Evolutionary conservation across 2,797 vertebrate species (phyloP), one percentile per base, ranked within the genome.

Genomic region (Uromys caudimaculatus): DNA sequence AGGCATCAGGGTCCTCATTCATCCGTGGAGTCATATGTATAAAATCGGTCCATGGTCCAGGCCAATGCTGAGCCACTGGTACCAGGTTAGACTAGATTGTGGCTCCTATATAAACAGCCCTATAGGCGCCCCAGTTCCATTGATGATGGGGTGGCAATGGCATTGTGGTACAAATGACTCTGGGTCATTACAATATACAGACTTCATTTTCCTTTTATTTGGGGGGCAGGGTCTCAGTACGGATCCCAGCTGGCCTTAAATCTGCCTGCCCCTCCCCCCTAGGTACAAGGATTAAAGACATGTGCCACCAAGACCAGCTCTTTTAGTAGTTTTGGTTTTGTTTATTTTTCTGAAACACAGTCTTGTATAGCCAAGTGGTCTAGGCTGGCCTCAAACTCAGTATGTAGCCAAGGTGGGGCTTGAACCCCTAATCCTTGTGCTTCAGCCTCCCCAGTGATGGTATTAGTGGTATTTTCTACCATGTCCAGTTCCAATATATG

Each of bases 71-170:
- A 87, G 44, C 78, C 10, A 6, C 52, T 38, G 27, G 54, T 9
- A 24, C 52, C 27, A 11, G 89, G 21, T 47, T 67, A 8, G 35
- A 41, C 35, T 14, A 32, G 11, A 35, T 16, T 2, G 16, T 67
- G 77, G 71, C 35, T n/a, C 52, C 17, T 21, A 21, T 77, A 71
- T 9, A 35, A 79, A 29, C 3, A n/a, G 86, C 35, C 19, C 50
- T 0, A 16, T 0, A 69, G 23, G 64, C 24, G 13, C 6, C 19
- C 35, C 44, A 16, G 14, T 0, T 1, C 29, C 56, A 12, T 17
- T 67, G 47, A 35, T 16, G 47, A 3, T 17, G 35, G 50, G 4
- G 2, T 14, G 24, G 5, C 41, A 76, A 29, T 76, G 44, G 76
- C 44, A 41, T 8, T 44, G 38, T 44, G 41, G 47, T 9, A 19